Evolutionary conservation across 2,797 vertebrate species (phyloP).

Genomic region (Labroides dimidiatus): DNA sequence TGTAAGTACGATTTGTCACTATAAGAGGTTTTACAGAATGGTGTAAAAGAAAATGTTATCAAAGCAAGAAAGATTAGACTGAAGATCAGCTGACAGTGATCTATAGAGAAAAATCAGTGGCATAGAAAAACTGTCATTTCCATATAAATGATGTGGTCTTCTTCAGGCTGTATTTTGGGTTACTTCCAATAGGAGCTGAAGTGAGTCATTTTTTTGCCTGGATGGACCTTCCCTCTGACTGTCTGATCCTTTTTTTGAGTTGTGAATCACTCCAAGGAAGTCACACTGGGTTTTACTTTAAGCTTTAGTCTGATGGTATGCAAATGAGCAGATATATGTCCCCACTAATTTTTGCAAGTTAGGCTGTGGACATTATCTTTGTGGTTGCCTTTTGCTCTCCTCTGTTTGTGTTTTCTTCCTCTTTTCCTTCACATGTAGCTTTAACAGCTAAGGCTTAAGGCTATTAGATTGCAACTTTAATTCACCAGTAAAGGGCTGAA

Average conservation of each 20-base stretch:
- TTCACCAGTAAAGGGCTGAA: conserved; percentile 11
- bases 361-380: conserved; percentile 22
- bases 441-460: conserved; percentile 5
- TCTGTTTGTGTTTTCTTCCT: conserved; percentile 14
- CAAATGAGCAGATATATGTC: conserved; percentile 54
- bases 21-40: neutral
- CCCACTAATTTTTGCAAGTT: conserved; percentile 10
- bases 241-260: conserved; percentile 46
- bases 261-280: conserved; percentile 29
- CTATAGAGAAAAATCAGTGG: conserved; percentile 3
- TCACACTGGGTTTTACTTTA: conserved; percentile 46
- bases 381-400: conserved; percentile 26
- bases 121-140: conserved; percentile 33
- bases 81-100: conserved; percentile 12
- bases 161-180: conserved; percentile 35
- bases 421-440: conserved; percentile 17
- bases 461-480: conserved; percentile 18
- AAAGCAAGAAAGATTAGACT: conserved; percentile 8
- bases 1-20: neutral
- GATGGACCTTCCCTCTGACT: conserved; percentile 28
- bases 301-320: conserved; percentile 63
- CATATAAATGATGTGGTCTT: conserved; percentile 30
- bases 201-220: conserved; percentile 52
- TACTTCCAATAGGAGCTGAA: conserved; percentile 17
- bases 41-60: conserved; percentile 27